These are phyloP conservation scores for Neodiprion fabricii DNA, from an alignment of 1,140 invertebrate genomes.

Conservation along the genomic window DNA sequence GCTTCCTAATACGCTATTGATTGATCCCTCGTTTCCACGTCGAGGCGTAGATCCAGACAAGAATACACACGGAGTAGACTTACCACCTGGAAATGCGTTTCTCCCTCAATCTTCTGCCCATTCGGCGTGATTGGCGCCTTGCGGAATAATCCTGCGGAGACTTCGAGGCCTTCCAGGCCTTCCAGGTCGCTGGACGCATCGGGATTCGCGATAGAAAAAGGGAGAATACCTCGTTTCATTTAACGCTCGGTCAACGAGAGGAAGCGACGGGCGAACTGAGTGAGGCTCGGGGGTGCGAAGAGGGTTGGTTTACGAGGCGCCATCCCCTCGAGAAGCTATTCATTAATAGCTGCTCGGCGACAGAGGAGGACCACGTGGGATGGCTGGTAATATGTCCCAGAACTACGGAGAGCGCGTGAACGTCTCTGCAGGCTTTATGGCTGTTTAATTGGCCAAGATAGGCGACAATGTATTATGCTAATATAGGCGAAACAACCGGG, in stretches of 20 bases:
- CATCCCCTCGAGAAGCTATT: slow-evolving; percentile 16
- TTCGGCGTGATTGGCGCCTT: too few species aligned
- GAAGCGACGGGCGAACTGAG: not conserved
- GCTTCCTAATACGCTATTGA: not conserved
- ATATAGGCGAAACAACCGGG: not conserved
- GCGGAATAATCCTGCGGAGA: too few species aligned
- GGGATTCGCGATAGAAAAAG: too few species aligned
- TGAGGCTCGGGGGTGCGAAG: not conserved
- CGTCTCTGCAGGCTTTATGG: slow-evolving; percentile 4
- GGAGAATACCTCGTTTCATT: too few species aligned
- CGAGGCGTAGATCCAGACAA: too few species aligned
- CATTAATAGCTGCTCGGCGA: slow-evolving; percentile 16
- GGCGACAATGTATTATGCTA: slow-evolving; percentile 14
- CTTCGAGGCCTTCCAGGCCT: too few species aligned
- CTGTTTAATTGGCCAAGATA: slow-evolving; percentile 11
- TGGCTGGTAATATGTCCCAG: slow-evolving; percentile 5
- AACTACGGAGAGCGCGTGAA: not conserved
- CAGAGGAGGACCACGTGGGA: not conserved
- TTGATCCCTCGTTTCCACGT: not conserved
- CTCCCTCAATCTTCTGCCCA: too few species aligned
- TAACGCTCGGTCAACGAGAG: not conserved
- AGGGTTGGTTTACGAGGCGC: slow-evolving; percentile 15
- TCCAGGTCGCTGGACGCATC: too few species aligned
- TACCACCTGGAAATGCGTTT: too few species aligned
- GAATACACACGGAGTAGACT: too few species aligned